Percentiles rank a stretch among this genome's conserved stretches.
Conservation (phyloP, 1,140 invertebrate genomes). For the Rhagoletis zephyria region DNA sequence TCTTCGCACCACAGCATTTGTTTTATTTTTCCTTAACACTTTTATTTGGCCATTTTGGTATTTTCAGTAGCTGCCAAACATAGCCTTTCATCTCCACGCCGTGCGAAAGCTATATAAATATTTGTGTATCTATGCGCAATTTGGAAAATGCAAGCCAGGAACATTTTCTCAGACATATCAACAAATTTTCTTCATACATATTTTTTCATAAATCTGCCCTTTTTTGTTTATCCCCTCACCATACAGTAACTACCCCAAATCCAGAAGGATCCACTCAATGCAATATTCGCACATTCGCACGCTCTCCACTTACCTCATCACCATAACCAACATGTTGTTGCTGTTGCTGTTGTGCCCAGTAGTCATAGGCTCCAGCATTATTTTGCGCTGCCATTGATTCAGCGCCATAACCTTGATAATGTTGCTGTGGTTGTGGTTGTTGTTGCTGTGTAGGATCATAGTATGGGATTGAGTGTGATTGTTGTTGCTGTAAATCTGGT, state of each 20-base stretch:
- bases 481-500: slow-evolving; percentile 56
- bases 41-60: not conserved
- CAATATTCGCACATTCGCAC: not conserved
- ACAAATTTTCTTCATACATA: no score
- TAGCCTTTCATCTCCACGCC: not conserved
- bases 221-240: not conserved
- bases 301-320: slow-evolving; percentile 56
- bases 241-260: not conserved
- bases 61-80: not conserved
- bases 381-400: slow-evolving; percentile 49
- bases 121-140: not conserved
- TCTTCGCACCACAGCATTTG: no score
- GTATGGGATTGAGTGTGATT: slow-evolving; percentile 58
- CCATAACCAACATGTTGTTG: slow-evolving; percentile 53
- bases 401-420: slow-evolving; percentile 39
- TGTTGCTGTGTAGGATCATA: slow-evolving; percentile 62
- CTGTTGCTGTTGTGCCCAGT: slow-evolving; percentile 52
- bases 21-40: not conserved
- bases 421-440: slow-evolving; percentile 60
- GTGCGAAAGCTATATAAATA: not conserved
- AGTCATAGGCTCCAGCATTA: slow-evolving; percentile 53
- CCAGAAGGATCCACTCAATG: not conserved
- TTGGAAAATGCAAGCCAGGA: not conserved
- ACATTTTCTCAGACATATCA: not conserved
- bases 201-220: not conserved